phyloP scores from a whole-genome alignment of 2,888 invertebrate genomes.

The Drosophila quinaria region DNA sequence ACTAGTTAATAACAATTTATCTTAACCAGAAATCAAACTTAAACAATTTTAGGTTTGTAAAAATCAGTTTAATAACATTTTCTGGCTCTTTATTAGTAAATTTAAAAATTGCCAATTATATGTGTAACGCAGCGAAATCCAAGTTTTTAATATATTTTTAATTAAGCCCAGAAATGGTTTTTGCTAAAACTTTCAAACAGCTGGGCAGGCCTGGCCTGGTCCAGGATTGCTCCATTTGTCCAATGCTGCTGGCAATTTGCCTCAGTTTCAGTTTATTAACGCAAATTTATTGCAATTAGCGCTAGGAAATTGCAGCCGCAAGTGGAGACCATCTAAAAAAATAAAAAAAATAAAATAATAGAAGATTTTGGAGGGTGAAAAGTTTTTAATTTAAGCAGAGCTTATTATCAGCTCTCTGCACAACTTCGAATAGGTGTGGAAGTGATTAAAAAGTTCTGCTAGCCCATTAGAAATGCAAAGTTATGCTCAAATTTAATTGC shows the following conservation, averaged over 20 bases:
- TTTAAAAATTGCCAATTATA: slow-evolving; percentile 5
- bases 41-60: neutral
- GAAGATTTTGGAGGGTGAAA: slow-evolving; percentile 49
- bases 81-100: neutral
- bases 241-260: slow-evolving; percentile 65
- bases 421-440: slow-evolving; percentile 64
- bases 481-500: slow-evolving; percentile 66
- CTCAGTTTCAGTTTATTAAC: slow-evolving; percentile 70
- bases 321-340: slow-evolving; percentile 34
- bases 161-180: slow-evolving; percentile 40
- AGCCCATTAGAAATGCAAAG: slow-evolving; percentile 72
- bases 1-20: slow-evolving; percentile 3
- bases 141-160: slow-evolving; percentile 49
- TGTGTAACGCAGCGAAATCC: neutral
- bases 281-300: slow-evolving; percentile 79
- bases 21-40: neutral
- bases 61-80: neutral
- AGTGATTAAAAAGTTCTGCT: slow-evolving; percentile 73
- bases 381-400: slow-evolving; percentile 79
- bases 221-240: slow-evolving; percentile 37
- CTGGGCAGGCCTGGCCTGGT: slow-evolving; percentile 2
- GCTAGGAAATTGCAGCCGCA: slow-evolving; percentile 56
- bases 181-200: slow-evolving; percentile 23
- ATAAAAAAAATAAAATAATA: slow-evolving; percentile 31
- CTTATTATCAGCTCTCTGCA: slow-evolving; percentile 69